Evolutionary conservation across 2,888 invertebrate genomes (phyloP).

Genomic region (Aporophyla nigra): DNA sequence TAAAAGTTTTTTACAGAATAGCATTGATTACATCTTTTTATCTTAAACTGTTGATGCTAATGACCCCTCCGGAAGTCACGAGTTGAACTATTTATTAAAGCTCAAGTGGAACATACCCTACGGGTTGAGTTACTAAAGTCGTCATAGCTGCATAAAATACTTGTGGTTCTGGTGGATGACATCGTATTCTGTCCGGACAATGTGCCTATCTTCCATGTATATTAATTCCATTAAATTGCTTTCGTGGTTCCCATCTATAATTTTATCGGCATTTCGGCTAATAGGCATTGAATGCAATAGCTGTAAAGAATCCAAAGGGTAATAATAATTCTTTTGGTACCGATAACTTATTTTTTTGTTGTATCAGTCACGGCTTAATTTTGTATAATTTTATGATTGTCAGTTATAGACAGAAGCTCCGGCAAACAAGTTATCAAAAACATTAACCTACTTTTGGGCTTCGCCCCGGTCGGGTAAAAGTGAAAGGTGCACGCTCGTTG

Average conservation of each 20-base stretch:
- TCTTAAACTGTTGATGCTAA: not conserved
- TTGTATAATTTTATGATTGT: not conserved
- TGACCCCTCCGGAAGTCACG: not conserved
- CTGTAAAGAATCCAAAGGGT: not conserved
- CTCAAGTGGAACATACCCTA: not conserved
- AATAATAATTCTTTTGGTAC: not conserved
- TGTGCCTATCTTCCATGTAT: no score
- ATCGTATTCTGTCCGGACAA: not conserved
- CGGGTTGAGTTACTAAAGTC: not conserved
- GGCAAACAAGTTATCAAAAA: slow-evolving; percentile 12
- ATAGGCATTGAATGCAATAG: not conserved
- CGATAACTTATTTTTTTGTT: not conserved
- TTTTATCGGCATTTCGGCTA: slow-evolving; percentile 3
- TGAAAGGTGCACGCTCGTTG: slow-evolving; percentile 26
- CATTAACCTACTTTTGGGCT: slow-evolving; percentile 1
- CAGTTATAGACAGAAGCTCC: not conserved
- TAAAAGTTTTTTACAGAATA: no score
- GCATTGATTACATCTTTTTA: not conserved
- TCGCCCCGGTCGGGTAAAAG: slow-evolving; percentile 12
- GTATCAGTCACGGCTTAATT: not conserved
- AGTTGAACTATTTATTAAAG: not conserved
- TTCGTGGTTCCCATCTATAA: no score
- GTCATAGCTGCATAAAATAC: not conserved
- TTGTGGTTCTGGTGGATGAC: not conserved
- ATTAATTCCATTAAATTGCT: not conserved